Evolutionary conservation across 2,113 vertebrate species (phyloP).

Genomic region (Channa maculata): DNA sequence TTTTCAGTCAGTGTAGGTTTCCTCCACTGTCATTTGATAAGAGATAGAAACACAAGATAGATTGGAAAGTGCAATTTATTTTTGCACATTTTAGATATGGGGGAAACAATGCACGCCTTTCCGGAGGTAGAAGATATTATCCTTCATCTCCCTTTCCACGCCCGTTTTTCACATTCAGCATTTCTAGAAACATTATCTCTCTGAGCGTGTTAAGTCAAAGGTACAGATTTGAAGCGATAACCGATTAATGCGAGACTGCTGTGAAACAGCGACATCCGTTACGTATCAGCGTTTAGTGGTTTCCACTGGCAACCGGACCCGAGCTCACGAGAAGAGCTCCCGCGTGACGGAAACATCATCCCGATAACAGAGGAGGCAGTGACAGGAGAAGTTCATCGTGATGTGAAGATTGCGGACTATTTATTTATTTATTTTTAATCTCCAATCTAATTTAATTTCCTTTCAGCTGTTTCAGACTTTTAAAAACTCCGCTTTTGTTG

Average conservation of each 20-base stretch:
- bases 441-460: too few relatives aligned
- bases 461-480: background rate
- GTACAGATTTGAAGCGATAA: background rate
- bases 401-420: slow-evolving; percentile 2
- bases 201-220: background rate
- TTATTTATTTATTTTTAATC: background rate
- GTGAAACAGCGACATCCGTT: background rate
- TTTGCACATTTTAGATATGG: background rate
- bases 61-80: background rate
- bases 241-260: too few relatives aligned
- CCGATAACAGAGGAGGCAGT: background rate
- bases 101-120: background rate
- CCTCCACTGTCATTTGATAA: background rate
- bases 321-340: slow-evolving; percentile 25
- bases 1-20: background rate
- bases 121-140: background rate
- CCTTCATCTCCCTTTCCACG: background rate
- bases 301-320: slow-evolving; percentile 64
- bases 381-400: background rate
- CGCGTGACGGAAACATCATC: background rate
- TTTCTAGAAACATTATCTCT: background rate
- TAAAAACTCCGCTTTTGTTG: slow-evolving; percentile 8
- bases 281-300: slow-evolving; percentile 47
- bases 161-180: background rate
- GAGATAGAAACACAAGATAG: too few relatives aligned